Evolutionary conservation across 2,888 invertebrate genomes (phyloP).

Genomic region (Hemicrepidius hirtus): DNA sequence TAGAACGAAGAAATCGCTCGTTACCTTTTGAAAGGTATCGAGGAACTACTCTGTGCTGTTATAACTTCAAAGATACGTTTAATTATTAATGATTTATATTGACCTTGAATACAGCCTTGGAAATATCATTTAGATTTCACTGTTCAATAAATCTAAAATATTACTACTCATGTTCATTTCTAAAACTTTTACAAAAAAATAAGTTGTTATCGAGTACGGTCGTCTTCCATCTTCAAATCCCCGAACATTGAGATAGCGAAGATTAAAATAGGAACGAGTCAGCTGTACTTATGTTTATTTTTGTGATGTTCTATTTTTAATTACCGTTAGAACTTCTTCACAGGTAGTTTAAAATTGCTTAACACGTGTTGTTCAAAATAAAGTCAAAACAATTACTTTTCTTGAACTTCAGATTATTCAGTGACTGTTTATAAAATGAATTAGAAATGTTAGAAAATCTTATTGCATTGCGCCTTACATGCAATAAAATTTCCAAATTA

Average conservation of each 20-base stretch:
- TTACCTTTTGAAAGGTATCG: slow-evolving; percentile 2
- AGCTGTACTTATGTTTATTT: slow-evolving; percentile 45
- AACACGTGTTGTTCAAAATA: slow-evolving; percentile 5
- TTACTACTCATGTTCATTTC: not conserved
- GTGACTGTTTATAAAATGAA: too few relatives aligned
- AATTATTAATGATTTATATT: slow-evolving; percentile 10
- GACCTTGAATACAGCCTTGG: slow-evolving; percentile 26
- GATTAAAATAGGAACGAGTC: slow-evolving; percentile 46
- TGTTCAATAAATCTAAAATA: not conserved
- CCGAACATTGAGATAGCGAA: not conserved
- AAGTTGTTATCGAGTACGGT: not conserved
- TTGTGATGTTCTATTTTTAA: slow-evolving; percentile 35
- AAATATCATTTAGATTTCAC: slow-evolving; percentile 9
- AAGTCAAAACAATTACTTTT: too few relatives aligned
- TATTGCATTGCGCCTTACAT: too few relatives aligned
- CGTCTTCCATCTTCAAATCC: slow-evolving; percentile 2
- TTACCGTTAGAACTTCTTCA: not conserved
- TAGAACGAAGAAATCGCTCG: slow-evolving; percentile 1
- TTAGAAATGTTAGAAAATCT: too few relatives aligned
- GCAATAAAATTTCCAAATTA: too few relatives aligned
- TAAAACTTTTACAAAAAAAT: not conserved
- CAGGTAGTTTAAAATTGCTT: slow-evolving; percentile 40
- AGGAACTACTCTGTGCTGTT: not conserved
- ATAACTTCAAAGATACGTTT: not conserved
- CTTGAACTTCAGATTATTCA: too few relatives aligned